Conservation (phyloP, 2,888 invertebrate genomes). For the Cheilosia variabilis region DNA sequence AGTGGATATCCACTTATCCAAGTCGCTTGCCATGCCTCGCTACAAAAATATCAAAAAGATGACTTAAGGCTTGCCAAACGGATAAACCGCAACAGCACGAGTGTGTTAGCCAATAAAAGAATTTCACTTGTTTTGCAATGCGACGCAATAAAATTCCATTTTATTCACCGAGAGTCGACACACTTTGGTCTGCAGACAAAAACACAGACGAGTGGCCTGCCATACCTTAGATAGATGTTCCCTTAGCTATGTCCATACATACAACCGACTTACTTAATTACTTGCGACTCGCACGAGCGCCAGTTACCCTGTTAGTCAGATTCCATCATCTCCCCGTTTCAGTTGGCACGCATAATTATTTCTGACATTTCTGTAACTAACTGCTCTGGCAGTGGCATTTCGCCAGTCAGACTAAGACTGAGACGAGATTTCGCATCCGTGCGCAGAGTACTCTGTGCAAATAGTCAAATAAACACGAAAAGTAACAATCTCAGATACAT, state of each 20-base stretch:
- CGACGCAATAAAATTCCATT: background rate
- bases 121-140: conserved; percentile 11
- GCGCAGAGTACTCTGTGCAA: conserved; percentile 16
- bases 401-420: background rate
- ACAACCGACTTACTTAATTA: conserved; percentile 53
- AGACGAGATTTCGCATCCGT: conserved; percentile 34
- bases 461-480: conserved; percentile 77
- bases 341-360: conserved; percentile 67
- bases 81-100: too few species aligned
- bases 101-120: conserved; percentile 22
- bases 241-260: background rate
- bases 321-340: conserved; percentile 44
- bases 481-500: conserved; percentile 76
- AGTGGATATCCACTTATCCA: too few species aligned
- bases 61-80: too few species aligned
- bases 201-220: background rate
- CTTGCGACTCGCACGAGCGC: conserved; percentile 57
- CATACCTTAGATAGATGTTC: conserved; percentile 36
- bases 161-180: background rate
- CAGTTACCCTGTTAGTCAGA: conserved; percentile 39
- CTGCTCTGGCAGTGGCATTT: conserved; percentile 48
- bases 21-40: too few species aligned
- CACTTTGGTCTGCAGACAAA: background rate
- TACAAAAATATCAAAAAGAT: too few species aligned
- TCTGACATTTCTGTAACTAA: conserved; percentile 65